Percentiles rank a stretch among this genome's conserved stretches.
These are phyloP conservation scores for Popillia japonica DNA, from an alignment of 1,140 invertebrate genomes.

Conservation along the genomic window DNA sequence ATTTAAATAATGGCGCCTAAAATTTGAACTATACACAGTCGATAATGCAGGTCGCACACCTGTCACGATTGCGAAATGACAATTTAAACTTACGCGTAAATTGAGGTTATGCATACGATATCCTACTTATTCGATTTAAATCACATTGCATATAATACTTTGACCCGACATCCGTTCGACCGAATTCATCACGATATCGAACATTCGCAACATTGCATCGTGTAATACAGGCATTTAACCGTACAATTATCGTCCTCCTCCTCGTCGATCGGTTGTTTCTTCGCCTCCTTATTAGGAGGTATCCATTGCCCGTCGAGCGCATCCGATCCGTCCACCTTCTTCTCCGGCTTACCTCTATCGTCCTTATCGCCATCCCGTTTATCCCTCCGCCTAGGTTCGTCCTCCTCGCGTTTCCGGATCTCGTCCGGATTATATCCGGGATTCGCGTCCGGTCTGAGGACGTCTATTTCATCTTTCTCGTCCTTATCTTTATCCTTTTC, in stretches of 20 bases:
- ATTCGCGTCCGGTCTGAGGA: not conserved
- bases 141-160: not conserved
- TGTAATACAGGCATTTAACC: conserved; percentile 54
- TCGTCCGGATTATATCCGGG: conserved; percentile 28
- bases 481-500: conserved; percentile 31
- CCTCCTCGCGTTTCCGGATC: conserved; percentile 1
- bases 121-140: not conserved
- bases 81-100: not conserved
- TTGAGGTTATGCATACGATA: not conserved
- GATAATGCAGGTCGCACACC: not conserved
- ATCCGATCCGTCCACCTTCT: conserved; percentile 44
- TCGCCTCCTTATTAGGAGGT: conserved; percentile 40
- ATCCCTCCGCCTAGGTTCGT: not conserved
- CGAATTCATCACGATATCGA: conserved; percentile 44
- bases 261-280: conserved; percentile 44
- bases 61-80: not conserved
- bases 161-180: not conserved
- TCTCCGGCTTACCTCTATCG: conserved; percentile 38
- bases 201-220: conserved; percentile 56
- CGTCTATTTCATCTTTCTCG: conserved; percentile 26
- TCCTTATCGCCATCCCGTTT: not conserved
- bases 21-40: not conserved
- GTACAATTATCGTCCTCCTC: conserved; percentile 52
- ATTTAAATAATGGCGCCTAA: no score
- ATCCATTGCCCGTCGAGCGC: conserved; percentile 49